Evolutionary conservation across 2,797 vertebrate species (phyloP).

Genomic region (Macropus fuliginosus): DNA sequence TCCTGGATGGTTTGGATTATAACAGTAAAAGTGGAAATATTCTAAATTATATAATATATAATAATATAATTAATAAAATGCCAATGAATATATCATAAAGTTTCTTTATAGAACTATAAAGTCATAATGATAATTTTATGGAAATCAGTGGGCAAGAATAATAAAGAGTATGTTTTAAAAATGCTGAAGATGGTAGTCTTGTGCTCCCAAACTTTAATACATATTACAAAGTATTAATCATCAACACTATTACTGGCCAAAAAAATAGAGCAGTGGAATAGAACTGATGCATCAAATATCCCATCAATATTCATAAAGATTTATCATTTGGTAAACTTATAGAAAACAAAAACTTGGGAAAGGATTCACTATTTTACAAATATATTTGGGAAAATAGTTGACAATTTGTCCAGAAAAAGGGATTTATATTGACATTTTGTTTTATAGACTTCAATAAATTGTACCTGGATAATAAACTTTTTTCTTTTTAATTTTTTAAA

Average conservation of each 20-base stretch:
- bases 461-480: background rate
- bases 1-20: background rate
- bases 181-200: background rate
- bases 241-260: background rate
- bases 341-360: background rate
- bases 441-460: background rate
- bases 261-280: background rate
- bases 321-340: background rate
- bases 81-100: background rate
- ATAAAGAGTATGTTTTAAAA: background rate
- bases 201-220: background rate
- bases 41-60: background rate
- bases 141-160: background rate
- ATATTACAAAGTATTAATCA: background rate
- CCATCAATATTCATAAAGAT: background rate
- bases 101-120: background rate
- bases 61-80: background rate
- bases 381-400: background rate
- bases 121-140: background rate
- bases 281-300: background rate
- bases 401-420: background rate
- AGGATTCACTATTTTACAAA: background rate
- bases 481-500: too few relatives aligned
- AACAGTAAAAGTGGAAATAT: background rate
- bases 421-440: background rate